These are phyloP conservation scores for Rhopalosiphum padi DNA, from an alignment of 1,140 invertebrate species.

Conservation along the genomic window DNA sequence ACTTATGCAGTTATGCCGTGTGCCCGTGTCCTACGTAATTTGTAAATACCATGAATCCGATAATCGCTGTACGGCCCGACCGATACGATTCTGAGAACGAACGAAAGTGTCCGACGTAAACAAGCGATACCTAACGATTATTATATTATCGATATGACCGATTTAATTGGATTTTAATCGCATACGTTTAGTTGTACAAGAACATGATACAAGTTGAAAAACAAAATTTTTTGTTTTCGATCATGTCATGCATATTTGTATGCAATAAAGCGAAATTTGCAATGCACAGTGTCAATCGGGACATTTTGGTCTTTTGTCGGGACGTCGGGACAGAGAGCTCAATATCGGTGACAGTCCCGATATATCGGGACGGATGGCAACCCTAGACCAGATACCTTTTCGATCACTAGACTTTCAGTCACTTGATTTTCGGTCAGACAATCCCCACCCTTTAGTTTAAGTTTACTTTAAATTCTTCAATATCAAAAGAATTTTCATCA, in stretches of 20 bases:
- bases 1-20: neutral
- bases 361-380: conserved; percentile 31
- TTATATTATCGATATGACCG: too few relatives aligned
- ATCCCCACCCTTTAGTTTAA: too few relatives aligned
- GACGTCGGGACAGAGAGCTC: neutral
- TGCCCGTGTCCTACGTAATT: neutral
- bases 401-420: too few relatives aligned
- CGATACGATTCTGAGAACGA: conserved; percentile 8
- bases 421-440: too few relatives aligned
- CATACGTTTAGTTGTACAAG: neutral
- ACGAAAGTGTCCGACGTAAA: neutral
- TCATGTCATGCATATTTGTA: too few relatives aligned
- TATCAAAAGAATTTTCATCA: too few relatives aligned
- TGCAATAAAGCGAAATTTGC: too few relatives aligned
- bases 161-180: too few relatives aligned
- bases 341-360: conserved; percentile 34
- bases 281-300: neutral
- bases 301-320: conserved; percentile 21
- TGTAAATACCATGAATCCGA: neutral
- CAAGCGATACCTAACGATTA: neutral
- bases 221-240: neutral
- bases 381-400: neutral
- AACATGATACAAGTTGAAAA: neutral
- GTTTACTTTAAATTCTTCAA: too few relatives aligned
- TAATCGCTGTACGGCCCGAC: neutral